Percentiles rank a stretch among this genome's conserved stretches.
These are phyloP conservation scores for Tachystola acroxantha DNA, from an alignment of 2,888 invertebrate genomes.

Conservation along the genomic window DNA sequence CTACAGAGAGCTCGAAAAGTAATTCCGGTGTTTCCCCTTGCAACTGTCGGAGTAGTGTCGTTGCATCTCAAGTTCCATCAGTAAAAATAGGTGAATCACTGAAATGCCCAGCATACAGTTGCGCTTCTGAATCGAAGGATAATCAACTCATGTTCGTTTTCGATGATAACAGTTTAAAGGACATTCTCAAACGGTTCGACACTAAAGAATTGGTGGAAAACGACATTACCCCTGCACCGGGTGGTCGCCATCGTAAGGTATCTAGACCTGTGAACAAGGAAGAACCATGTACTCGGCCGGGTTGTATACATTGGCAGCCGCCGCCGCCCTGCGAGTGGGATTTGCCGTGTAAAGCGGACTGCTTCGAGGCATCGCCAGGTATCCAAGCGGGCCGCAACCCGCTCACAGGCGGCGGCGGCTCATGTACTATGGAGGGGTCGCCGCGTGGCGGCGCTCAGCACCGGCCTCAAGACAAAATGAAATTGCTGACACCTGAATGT, in stretches of 20 bases:
- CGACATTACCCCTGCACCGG: slow-evolving; percentile 28
- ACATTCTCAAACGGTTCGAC: slow-evolving; percentile 42
- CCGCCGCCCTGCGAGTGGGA: slow-evolving; percentile 64
- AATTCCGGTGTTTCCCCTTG: slow-evolving; percentile 16
- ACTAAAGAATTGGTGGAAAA: slow-evolving; percentile 31
- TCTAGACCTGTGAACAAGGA: slow-evolving; percentile 29
- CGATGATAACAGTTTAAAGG: slow-evolving; percentile 40
- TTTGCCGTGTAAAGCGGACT: slow-evolving; percentile 63
- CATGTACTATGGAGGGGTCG: not conserved
- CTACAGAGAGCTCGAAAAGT: slow-evolving; percentile 14
- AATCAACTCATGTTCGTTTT: slow-evolving; percentile 28
- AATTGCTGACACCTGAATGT: slow-evolving; percentile 46
- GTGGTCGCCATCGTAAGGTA: slow-evolving; percentile 23
- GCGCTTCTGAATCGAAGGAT: slow-evolving; percentile 11
- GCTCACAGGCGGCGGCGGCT: slow-evolving; percentile 26
- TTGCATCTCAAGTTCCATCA: slow-evolving; percentile 10
- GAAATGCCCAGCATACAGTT: too few relatives aligned
- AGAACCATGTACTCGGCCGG: slow-evolving; percentile 51
- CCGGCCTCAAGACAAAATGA: slow-evolving; percentile 28
- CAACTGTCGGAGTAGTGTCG: slow-evolving; percentile 16
- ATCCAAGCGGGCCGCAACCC: slow-evolving; percentile 49
- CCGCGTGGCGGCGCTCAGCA: slow-evolving; percentile 2
- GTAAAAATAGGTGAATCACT: too few relatives aligned
- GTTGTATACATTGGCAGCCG: slow-evolving; percentile 60
- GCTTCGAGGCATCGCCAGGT: slow-evolving; percentile 51